Evolutionary conservation across 2,113 vertebrate species (phyloP).

Genomic region (Zosterops hypoxanthus): DNA sequence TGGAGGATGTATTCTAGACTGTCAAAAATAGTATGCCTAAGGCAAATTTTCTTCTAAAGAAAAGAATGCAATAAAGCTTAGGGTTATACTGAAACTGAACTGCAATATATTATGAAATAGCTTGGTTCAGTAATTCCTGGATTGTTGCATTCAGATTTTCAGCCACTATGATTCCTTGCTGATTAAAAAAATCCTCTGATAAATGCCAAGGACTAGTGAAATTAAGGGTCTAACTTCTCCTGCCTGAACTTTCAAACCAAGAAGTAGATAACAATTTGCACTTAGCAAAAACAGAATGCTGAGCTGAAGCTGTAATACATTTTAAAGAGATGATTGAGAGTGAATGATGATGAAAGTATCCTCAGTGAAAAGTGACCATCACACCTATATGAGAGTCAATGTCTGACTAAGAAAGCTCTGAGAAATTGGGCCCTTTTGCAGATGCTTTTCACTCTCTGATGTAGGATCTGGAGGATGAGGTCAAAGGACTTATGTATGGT

Average conservation of each 20-base stretch:
- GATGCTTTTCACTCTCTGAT: not conserved
- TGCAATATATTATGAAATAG: slow-evolving; percentile 5
- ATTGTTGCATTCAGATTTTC: slow-evolving; percentile 1
- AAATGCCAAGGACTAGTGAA: not conserved
- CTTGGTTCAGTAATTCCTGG: slow-evolving; percentile 9
- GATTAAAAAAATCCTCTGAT: not conserved
- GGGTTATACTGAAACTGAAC: slow-evolving; percentile 23
- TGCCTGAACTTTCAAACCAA: not conserved
- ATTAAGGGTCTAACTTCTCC: not conserved
- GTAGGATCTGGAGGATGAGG: not conserved
- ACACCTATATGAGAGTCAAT: fast-evolving
- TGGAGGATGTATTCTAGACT: slow-evolving; percentile 51
- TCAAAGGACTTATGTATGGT: not conserved
- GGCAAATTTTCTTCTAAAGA: slow-evolving; percentile 43
- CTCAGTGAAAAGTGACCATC: not conserved
- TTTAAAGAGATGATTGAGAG: not conserved
- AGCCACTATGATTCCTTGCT: not conserved
- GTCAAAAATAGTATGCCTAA: slow-evolving; percentile 40
- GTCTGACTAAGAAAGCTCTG: not conserved
- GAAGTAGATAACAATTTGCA: not conserved
- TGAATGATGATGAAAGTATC: not conserved
- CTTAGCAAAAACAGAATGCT: not conserved
- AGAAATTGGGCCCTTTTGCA: not conserved
- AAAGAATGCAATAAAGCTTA: slow-evolving; percentile 53
- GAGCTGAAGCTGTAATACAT: not conserved